Base-by-base conservation (phyloP, 2,888 invertebrate genomes). In the Leistus spinibarbis region DNA sequence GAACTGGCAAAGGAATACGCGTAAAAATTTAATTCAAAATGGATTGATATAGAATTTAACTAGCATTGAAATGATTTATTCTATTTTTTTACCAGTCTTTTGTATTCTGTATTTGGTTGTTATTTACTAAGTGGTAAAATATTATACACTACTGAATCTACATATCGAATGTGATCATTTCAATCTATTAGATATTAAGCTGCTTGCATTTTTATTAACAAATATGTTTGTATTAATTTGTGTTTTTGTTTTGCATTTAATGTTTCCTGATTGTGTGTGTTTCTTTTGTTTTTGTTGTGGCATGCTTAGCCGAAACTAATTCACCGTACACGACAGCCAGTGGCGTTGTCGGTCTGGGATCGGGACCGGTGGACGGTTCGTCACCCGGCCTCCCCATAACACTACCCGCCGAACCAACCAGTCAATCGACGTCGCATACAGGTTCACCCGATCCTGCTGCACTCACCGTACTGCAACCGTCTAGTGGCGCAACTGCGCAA, bases 391-490 rank as follows among this genome's bases (percentile, higher is more conserved):
- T 87, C 78, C 87, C 88, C 62, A 83, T 88, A 76, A 85, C 87
- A 77, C 83, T 87, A 64, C 76, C 78, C 5, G 83, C 85, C 53
- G 85, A 84, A 78, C 83, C 84, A 57, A 82, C 83, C 76, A 83
- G 84, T 77, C 85, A 87, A 78, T 86, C 87, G 56, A 83, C 86
- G 70, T 86, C 86, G 60, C 85, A 88, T 79, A 88, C 88, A 54
- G 87, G 88, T 68, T 86, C 88, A 60, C 88, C 86, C 7, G 86
- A 86, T 81, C 85, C 86, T 60, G 82, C 85, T 27, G 85, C 85
- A 20, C 81, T 86, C 71, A 85, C 86, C 81, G 89, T 91, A 78
- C 86, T 92, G 78, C 90, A 91, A 82, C 89, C 91, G 62, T 88
- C 89, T 79, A 87, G 87, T 78, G 87, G 87, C 81, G 83, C 84